A percentile compares a stretch with the other conserved stretches of the same genome.
phyloP scores from a whole-genome alignment of 2,113 vertebrate genomes.

The Myotis lucifugus region DNA sequence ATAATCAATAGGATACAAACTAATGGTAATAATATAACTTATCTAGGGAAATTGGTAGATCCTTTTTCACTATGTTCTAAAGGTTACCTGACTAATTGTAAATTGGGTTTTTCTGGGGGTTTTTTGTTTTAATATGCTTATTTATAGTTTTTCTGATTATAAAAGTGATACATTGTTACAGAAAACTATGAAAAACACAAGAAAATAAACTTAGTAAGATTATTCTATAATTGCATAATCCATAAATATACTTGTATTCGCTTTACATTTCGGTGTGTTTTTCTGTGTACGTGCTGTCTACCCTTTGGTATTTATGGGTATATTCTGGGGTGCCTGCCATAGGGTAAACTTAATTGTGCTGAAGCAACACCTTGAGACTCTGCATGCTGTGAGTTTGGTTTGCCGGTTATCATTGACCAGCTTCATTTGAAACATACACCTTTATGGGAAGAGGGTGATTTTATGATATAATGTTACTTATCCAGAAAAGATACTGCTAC shows the following conservation, averaged over 20 bases:
- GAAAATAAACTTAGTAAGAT: constrained; percentile 12
- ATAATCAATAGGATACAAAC: constrained; percentile 2
- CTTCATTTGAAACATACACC: not conserved
- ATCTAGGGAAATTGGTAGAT: not conserved
- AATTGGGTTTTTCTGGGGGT: not conserved
- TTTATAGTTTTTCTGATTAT: constrained; percentile 11
- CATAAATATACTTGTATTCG: not conserved
- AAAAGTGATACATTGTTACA: not conserved
- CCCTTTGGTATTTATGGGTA: not conserved
- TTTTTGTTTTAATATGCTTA: constrained; percentile 42
- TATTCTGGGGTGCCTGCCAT: not conserved
- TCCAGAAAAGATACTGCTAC: not conserved
- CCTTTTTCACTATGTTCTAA: not conserved
- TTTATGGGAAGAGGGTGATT: not conserved
- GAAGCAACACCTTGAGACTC: not conserved
- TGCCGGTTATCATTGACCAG: not conserved
- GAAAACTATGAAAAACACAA: constrained; percentile 20
- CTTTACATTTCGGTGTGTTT: not conserved
- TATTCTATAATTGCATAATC: not conserved
- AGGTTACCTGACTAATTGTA: not conserved
- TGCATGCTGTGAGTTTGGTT: not conserved
- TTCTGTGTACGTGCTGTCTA: not conserved
- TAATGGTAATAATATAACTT: not conserved
- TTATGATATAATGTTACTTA: not conserved
- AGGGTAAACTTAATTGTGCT: not conserved